These are phyloP conservation scores for Danaus melanippus DNA, from an alignment of 1,140 invertebrate species.

Conservation along the genomic window DNA sequence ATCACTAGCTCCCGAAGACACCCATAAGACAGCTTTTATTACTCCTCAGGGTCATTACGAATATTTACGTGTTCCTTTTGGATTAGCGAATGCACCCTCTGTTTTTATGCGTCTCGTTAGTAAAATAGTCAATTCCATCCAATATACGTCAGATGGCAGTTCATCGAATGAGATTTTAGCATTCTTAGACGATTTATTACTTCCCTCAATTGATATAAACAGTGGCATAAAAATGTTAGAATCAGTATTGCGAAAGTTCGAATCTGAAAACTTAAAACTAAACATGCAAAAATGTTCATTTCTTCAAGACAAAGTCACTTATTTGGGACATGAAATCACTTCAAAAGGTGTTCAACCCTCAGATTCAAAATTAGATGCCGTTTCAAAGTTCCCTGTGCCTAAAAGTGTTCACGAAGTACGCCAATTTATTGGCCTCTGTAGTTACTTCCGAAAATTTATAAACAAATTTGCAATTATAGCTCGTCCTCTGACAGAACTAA, in stretches of 20 bases:
- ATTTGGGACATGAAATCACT: conserved; percentile 14
- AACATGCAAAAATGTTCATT: conserved; percentile 16
- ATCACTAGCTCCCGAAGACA: background rate
- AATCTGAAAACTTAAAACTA: conserved; percentile 9
- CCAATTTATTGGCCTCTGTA: conserved; percentile 13
- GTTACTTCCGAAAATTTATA: conserved; percentile 21
- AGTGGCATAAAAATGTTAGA: conserved; percentile 7
- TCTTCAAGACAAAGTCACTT: conserved; percentile 8
- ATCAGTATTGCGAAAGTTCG: conserved; percentile 6
- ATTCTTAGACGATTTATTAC: conserved; percentile 2
- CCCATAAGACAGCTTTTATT: conserved; percentile 6
- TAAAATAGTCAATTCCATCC: background rate
- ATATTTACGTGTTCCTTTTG: conserved; percentile 15
- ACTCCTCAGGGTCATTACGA: conserved; percentile 12
- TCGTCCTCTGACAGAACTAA: conserved; percentile 20
- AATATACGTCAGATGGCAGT: background rate
- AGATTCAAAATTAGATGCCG: conserved; percentile 4
- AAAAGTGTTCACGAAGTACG: conserved; percentile 11
- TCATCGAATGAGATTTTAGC: conserved; percentile 1
- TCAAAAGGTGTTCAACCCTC: conserved; percentile 7
- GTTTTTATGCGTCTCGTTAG: background rate
- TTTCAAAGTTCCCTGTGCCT: background rate
- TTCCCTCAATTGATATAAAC: background rate
- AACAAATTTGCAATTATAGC: conserved; percentile 21
- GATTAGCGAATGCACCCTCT: conserved; percentile 1